Base-by-base conservation (phyloP, 2,113 vertebrate species). In the Cynoglossus semilaevis region DNA sequence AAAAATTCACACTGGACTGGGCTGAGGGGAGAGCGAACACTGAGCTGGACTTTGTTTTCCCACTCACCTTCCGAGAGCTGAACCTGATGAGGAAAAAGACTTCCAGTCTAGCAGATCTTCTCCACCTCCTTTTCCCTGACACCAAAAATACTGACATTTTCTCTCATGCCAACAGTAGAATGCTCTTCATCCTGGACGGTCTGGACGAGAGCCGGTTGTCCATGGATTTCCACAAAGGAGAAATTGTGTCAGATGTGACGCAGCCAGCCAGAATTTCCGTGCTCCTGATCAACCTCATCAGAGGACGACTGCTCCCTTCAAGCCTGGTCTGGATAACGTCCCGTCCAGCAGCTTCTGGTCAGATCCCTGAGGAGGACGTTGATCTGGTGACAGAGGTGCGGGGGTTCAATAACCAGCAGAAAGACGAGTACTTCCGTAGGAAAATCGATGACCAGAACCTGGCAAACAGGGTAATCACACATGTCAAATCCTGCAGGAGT, bases 1-100 rank as follows among this genome's bases (percentile, higher is more conserved):
- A 73, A 16, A 88, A 88, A 41, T 86, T 86, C 41, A 71, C 70
- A 36, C 48, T 88, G 1, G 86, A 86, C 63, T 88, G 86, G 84
- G 79, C 79, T 0, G 81, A 86, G 36, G 73, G 63, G 43, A 74
- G 10, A 45, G 73, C 63, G 13, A 82, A 82, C 61, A 22, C 58
- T 15, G 2, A 74, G 54, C 51, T 88, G 22, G 69, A 76, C 0
- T 84, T 88, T 46, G 71, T 86, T 1, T 84, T 88, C 50, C 83
- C 73, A 0, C 67, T 88, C 11, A 69, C 51, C 35, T 85, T 88
- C 40, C 71, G 86, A 38, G 82, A 86, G 38, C 55, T 88, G 58
- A 88, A 88, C 52, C 8, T 71, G 29, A 80, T 82, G 74, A 74
- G 5, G 17, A 55, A 76, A 48, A 65, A 63, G 22, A 40, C 1